Base-by-base conservation (phyloP, 92 coral and sea anemone genomes). In the Diadumene lineata region DNA sequence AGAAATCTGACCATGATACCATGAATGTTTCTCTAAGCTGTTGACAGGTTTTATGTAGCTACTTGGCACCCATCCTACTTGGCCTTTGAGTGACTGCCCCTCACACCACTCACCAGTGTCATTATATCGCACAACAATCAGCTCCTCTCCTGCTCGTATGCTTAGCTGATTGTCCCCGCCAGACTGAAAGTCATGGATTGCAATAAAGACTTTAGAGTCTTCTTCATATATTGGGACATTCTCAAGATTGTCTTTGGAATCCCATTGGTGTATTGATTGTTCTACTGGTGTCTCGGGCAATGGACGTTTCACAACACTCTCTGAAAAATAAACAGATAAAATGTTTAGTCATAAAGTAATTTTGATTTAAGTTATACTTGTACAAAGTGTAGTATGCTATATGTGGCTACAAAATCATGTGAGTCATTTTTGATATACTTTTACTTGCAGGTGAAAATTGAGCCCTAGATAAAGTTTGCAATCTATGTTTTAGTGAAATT, bases 1-100 rank as follows among this genome's bases (percentile, higher is more conserved):
- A 31, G 97, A 85, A 46, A 96, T 96, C 38, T 83, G 92, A 18
- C 99, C 99, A 73, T 96, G 99, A 69, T 88, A 92, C 99, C 99
- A 96, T 7, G 99, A 89, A 43, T 96, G 99, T 62, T 96, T 92
- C 82, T 86, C 96, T 24, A 96, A 73, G 81, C 99, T 96, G 73
- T 89, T 90, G 25, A 96, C 89, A 46, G 99, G 97, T 69, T 86
- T 88, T 29, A 96, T 84, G 72, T 96, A 96, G 64, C 87, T 96
- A 43, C 83, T 86, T 31, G 99, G 99, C 13, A 96, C 69, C 97
- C 97, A 96, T 1, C 99, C 99, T n/a, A 83, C 70, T 60, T 84
- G 93, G 17, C 99, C 99, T 68, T 80, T 92, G 24, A 97, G 80
- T 18, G 82, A 79, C 82, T 92, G 96, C 22, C 93, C 99, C 22